phyloP scores from a whole-genome alignment of 2,797 vertebrate genomes.

The Phoeniculus purpureus region DNA sequence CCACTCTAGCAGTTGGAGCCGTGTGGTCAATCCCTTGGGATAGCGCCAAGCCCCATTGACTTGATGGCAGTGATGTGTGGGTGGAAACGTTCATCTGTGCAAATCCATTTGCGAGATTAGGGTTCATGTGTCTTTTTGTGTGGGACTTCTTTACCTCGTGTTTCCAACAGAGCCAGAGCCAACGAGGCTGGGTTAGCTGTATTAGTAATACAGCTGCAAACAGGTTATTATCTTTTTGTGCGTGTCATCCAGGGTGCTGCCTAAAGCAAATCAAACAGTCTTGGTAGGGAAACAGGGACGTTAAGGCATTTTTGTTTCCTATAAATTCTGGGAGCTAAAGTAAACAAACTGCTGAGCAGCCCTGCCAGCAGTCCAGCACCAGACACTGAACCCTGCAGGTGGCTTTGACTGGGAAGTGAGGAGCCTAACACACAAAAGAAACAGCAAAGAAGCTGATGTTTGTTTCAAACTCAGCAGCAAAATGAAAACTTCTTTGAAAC shows the following conservation, averaged over 20 bases:
- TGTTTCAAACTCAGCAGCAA: neutral
- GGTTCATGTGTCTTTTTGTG: neutral
- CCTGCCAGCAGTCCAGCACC: neutral
- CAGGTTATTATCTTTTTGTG: neutral
- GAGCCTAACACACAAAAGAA: neutral
- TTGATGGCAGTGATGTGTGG: neutral
- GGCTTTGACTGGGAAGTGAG: neutral
- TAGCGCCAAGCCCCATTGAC: neutral
- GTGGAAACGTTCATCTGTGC: neutral
- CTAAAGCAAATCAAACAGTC: slow-evolving; percentile 18
- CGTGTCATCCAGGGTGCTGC: neutral
- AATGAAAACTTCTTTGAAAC: neutral
- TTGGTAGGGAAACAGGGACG: neutral
- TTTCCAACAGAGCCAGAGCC: slow-evolving; percentile 27
- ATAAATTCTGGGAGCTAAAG: neutral
- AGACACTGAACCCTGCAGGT: neutral
- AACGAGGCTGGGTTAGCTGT: neutral
- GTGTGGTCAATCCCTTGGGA: neutral
- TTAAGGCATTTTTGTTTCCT: neutral
- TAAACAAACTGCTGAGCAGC: neutral
- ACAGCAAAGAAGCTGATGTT: neutral
- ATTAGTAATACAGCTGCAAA: neutral
- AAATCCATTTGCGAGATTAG: neutral
- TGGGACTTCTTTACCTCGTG: neutral
- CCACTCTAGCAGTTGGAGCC: neutral